Percentiles rank a stretch among this genome's conserved stretches.
Evolutionary conservation across 2,888 invertebrate genomes (phyloP).

Genomic region (Macropis europaea): DNA sequence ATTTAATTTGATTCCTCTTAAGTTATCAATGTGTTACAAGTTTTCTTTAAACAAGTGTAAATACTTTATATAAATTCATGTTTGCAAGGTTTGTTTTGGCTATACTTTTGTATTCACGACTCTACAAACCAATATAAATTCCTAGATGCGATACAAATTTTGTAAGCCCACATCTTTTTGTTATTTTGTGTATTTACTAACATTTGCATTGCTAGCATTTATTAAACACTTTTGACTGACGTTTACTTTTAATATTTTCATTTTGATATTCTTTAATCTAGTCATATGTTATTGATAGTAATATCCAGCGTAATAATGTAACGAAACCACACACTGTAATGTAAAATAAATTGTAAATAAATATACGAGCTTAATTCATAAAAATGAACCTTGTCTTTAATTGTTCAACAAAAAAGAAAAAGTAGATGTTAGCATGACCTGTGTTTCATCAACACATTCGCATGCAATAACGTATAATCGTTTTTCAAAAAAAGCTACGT

Average conservation of each 20-base stretch:
- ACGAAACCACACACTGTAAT: slow-evolving; percentile 55
- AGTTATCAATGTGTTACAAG: not conserved
- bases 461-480: not conserved
- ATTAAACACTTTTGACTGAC: slow-evolving; percentile 54
- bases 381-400: not conserved
- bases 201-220: no score
- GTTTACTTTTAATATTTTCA: slow-evolving; percentile 42
- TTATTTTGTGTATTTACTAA: slow-evolving; percentile 13
- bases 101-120: not conserved
- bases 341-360: slow-evolving; percentile 69
- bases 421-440: not conserved
- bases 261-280: slow-evolving; percentile 71
- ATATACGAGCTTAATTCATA: slow-evolving; percentile 51
- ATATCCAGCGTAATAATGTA: slow-evolving; percentile 60
- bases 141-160: not conserved
- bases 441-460: not conserved
- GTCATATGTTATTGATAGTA: slow-evolving; percentile 66
- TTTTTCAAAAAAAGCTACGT: not conserved
- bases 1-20: not conserved
- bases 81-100: not conserved
- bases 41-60: not conserved
- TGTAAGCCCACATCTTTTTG: not conserved
- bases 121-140: not conserved
- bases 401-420: not conserved
- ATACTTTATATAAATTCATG: not conserved